Percentiles rank a stretch among this genome's conserved stretches.
phyloP scores from a whole-genome alignment of 2,888 invertebrate species.

The Eurytoma californica region DNA sequence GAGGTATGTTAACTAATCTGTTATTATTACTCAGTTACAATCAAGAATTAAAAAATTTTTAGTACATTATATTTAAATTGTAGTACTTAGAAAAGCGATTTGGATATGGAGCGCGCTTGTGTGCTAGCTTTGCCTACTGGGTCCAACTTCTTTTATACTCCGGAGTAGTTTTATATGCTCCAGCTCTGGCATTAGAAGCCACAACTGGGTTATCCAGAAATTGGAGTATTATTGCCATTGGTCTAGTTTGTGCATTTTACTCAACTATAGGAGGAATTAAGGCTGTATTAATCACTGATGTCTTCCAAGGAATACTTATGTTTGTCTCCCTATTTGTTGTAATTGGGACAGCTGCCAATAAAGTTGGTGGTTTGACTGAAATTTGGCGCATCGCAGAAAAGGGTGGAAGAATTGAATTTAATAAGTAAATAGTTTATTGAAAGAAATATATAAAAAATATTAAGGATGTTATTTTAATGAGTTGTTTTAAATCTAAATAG shows the following conservation, averaged over 20 bases:
- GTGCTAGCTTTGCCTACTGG: conserved; percentile 90
- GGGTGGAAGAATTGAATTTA: conserved; percentile 83
- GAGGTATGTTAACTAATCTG: conserved; percentile 72
- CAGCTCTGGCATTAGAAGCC: conserved; percentile 91
- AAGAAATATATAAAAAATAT: neutral
- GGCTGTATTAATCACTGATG: conserved; percentile 91
- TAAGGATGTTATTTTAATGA: neutral
- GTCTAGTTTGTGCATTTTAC: conserved; percentile 88
- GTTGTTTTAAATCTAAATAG: conserved; percentile 33
- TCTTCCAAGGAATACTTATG: conserved; percentile 91
- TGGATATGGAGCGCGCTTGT: conserved; percentile 83
- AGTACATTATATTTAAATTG: conserved; percentile 45
- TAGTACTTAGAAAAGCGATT: conserved; percentile 93
- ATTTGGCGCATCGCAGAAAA: conserved; percentile 84
- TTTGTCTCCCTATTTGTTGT: conserved; percentile 88
- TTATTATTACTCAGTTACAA: neutral
- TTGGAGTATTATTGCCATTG: conserved; percentile 85
- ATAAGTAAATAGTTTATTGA: conserved; percentile 76
- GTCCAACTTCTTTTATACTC: conserved; percentile 93
- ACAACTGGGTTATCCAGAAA: conserved; percentile 87
- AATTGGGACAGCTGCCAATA: conserved; percentile 83
- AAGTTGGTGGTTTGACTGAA: conserved; percentile 82
- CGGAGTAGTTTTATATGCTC: conserved; percentile 95
- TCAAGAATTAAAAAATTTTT: conserved; percentile 5
- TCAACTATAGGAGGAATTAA: conserved; percentile 94